Evolutionary conservation across 2,888 invertebrate genomes (phyloP).

Genomic region (Cabera pusaria): DNA sequence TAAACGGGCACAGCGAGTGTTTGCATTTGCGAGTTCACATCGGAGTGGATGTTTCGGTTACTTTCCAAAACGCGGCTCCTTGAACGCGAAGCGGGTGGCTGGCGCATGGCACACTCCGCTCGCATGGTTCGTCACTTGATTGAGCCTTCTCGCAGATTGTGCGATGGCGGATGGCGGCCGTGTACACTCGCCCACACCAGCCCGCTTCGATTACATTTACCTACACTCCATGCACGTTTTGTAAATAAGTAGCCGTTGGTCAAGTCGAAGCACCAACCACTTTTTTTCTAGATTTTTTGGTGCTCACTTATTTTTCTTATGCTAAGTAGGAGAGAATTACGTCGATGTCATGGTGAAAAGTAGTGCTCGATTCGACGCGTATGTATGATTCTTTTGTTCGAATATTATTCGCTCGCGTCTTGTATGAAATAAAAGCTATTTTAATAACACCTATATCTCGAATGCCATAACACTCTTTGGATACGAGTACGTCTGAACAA

Average conservation of each 20-base stretch:
- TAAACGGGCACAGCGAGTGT: conserved; percentile 55
- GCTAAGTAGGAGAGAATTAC: conserved; percentile 34
- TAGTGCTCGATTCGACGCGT: conserved; percentile 67
- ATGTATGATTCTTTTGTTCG: conserved; percentile 75
- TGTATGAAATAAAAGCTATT: conserved; percentile 62
- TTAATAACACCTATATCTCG: conserved; percentile 45
- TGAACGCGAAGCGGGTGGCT: conserved; percentile 39
- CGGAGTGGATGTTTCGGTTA: conserved; percentile 47
- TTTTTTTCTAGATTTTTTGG: conserved; percentile 42
- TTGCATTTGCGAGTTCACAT: conserved; percentile 58
- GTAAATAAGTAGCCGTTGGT: conserved; percentile 58
- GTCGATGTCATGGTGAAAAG: conserved; percentile 62
- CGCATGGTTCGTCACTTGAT: conserved; percentile 34
- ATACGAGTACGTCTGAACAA: no score
- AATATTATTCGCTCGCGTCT: conserved; percentile 57
- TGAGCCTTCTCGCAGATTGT: conserved; percentile 47
- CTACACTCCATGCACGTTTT: conserved; percentile 45
- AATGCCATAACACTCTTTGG: conserved; percentile 34
- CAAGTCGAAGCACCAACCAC: conserved; percentile 33
- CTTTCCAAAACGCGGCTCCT: conserved; percentile 62
- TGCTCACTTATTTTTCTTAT: conserved; percentile 37
- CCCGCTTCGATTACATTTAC: conserved; percentile 42
- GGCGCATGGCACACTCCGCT: conserved; percentile 2
- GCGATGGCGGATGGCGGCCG: conserved; percentile 48
- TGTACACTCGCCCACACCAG: conserved; percentile 37